phyloP scores from a whole-genome alignment of 2,797 vertebrate species.

The Percopsis omiscomaycus region DNA sequence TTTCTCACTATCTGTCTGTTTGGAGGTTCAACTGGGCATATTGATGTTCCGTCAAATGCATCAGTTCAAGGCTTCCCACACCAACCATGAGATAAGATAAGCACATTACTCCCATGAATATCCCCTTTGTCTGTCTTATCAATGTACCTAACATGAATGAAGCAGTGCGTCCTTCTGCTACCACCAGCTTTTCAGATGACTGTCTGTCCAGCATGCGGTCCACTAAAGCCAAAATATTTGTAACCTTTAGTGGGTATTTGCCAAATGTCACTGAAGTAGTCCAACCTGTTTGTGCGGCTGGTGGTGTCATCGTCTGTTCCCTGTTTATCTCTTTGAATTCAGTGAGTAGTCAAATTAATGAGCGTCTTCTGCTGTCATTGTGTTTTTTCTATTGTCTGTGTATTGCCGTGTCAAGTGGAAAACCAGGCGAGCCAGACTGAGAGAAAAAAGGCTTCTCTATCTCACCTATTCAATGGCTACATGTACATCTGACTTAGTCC shows the following conservation, averaged over 20 bases:
- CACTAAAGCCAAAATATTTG: slow-evolving; percentile 32
- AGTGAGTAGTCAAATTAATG: background rate
- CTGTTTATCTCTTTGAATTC: slow-evolving; percentile 6
- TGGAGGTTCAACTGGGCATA: background rate
- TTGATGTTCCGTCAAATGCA: background rate
- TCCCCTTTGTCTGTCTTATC: slow-evolving; percentile 1
- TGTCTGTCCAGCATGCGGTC: slow-evolving; percentile 3
- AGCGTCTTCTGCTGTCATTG: slow-evolving; percentile 1
- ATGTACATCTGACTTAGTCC: slow-evolving; percentile 3
- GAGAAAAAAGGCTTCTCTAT: background rate
- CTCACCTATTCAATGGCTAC: background rate
- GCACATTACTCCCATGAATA: background rate
- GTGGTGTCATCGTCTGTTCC: slow-evolving; percentile 1
- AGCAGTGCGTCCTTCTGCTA: background rate
- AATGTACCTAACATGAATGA: too few relatives aligned
- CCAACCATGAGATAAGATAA: background rate
- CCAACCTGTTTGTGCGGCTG: slow-evolving; percentile 41
- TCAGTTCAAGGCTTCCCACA: background rate
- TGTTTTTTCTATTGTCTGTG: background rate
- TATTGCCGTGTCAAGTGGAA: slow-evolving; percentile 11
- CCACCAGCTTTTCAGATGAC: slow-evolving; percentile 35
- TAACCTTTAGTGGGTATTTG: slow-evolving; percentile 5
- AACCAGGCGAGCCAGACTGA: slow-evolving; percentile 4
- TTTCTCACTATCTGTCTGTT: background rate
- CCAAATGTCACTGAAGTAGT: slow-evolving; percentile 36